phyloP scores from a whole-genome alignment of 2,797 vertebrate genomes.

The Alca torda region DNA sequence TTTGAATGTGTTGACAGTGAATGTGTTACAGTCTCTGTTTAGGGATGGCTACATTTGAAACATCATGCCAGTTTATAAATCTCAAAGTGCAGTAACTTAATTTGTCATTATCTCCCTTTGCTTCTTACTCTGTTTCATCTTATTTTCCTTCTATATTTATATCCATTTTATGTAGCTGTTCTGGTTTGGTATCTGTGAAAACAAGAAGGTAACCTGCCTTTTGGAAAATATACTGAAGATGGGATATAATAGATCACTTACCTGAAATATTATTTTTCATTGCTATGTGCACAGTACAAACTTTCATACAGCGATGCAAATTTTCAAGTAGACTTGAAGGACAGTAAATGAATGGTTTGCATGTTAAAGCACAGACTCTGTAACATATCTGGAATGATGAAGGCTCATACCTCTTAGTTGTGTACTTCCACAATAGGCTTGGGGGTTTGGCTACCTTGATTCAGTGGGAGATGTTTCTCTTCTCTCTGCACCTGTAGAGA shows the following conservation, averaged over 20 bases:
- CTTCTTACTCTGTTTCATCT: not conserved
- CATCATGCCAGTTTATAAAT: not conserved
- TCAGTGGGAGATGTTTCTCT: not conserved
- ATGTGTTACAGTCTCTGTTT: not conserved
- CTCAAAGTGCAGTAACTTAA: not conserved
- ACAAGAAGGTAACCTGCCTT: not conserved
- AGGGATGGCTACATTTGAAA: not conserved
- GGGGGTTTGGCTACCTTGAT: not conserved
- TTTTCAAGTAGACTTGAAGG: not conserved
- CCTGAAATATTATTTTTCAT: not conserved
- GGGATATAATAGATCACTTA: not conserved
- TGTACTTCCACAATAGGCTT: not conserved
- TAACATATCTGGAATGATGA: not conserved
- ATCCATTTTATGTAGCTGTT: not conserved
- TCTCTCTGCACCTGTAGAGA: not conserved
- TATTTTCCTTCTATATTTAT: constrained; percentile 36
- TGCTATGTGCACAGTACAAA: not conserved
- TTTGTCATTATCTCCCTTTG: not conserved
- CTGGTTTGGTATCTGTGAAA: constrained; percentile 25
- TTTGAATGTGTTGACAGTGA: not conserved
- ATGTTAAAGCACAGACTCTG: not conserved
- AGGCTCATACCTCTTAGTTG: not conserved
- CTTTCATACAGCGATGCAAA: not conserved
- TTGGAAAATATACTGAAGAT: not conserved
- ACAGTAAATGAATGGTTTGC: not conserved